These are phyloP conservation scores for Contarinia nasturtii DNA, from an alignment of 1,140 invertebrate species.

Conservation along the genomic window DNA sequence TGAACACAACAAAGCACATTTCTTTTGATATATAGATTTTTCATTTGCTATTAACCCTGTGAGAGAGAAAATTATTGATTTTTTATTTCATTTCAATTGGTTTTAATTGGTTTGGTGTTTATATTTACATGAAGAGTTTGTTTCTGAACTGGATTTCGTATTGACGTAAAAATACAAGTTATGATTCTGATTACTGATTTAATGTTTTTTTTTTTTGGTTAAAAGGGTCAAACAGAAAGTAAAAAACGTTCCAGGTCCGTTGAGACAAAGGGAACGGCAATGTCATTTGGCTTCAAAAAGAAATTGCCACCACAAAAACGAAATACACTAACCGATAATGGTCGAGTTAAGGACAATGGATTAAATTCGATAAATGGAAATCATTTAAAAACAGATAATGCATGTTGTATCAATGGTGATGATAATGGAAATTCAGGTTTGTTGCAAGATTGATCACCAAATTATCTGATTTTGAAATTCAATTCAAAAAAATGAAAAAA, in stretches of 20 bases:
- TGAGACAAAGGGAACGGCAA: conserved; percentile 25
- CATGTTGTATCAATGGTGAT: conserved; percentile 1
- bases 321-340: background rate
- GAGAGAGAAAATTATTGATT: background rate
- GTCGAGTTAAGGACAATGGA: background rate
- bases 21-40: too few species aligned
- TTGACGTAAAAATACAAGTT: too few species aligned
- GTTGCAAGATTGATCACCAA: too few species aligned
- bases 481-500: too few species aligned
- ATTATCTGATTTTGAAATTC: too few species aligned
- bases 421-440: conserved; percentile 3
- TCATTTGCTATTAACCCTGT: background rate
- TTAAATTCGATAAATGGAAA: background rate
- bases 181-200: too few species aligned
- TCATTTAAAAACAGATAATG: background rate
- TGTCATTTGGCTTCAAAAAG: conserved; percentile 27
- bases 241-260: conserved; percentile 14
- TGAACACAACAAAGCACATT: conserved; percentile 3
- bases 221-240: conserved; percentile 22
- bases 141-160: too few species aligned
- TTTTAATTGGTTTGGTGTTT: conserved; percentile 8
- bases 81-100: conserved; percentile 6
- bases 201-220: conserved; percentile 3
- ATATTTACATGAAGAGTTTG: conserved; percentile 8
- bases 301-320: conserved; percentile 9